phyloP scores from a whole-genome alignment of 2,113 vertebrate species.

The Hyperopisus bebe region DNA sequence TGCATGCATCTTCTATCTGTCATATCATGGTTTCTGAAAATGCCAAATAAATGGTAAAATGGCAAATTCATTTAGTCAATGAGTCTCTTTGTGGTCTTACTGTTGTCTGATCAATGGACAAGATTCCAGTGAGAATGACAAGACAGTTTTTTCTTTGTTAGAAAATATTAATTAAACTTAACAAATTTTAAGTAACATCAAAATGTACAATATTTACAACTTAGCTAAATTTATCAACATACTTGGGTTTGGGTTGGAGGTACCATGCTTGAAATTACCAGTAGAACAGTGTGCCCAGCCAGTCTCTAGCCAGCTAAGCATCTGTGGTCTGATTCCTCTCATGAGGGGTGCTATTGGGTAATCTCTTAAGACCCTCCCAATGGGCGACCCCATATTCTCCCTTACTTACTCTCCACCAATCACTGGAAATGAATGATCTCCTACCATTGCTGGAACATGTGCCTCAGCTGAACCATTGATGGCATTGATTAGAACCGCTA shows the following conservation, averaged over 20 bases:
- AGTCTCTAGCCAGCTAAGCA: background rate
- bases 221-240: background rate
- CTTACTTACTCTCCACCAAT: background rate
- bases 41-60: background rate
- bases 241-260: background rate
- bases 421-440: background rate
- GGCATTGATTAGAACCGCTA: background rate
- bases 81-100: background rate
- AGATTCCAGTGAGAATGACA: background rate
- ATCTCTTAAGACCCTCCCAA: background rate
- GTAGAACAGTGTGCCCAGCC: background rate
- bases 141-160: background rate
- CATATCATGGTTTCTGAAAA: background rate
- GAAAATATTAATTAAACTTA: background rate
- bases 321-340: background rate
- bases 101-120: background rate
- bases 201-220: background rate
- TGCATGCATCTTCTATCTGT: background rate
- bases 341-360: background rate
- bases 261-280: background rate
- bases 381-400: background rate
- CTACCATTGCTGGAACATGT: background rate
- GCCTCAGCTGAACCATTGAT: background rate
- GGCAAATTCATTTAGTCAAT: background rate
- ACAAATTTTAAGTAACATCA: background rate